Conservation (phyloP, 2,113 vertebrate species). For the Pterocles burchelli region DNA sequence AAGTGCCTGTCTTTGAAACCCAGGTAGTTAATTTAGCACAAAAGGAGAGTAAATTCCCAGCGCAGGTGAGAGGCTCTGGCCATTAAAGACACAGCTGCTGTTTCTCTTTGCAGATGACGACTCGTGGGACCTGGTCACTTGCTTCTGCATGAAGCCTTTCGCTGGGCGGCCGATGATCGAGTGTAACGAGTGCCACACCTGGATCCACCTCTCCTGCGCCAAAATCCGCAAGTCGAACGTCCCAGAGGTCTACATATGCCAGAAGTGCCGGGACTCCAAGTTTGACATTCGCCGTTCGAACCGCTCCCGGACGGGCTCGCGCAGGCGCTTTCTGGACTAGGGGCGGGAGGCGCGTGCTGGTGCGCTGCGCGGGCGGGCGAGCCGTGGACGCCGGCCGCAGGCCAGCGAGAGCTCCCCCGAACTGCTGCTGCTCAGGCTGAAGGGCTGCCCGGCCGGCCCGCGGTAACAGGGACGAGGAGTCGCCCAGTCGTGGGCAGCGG, state of each 20-base stretch:
- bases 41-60: neutral
- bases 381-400: neutral
- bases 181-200: slow-evolving; percentile 94
- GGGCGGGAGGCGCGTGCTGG: neutral
- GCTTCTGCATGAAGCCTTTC: slow-evolving; percentile 98
- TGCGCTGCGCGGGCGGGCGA: neutral
- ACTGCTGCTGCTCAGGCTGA: slow-evolving; percentile 70
- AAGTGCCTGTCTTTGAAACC: neutral
- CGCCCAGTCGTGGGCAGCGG: neutral
- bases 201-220: slow-evolving; percentile 97
- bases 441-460: slow-evolving; percentile 17
- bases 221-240: slow-evolving; percentile 98
- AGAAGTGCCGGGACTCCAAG: slow-evolving; percentile 92
- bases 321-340: slow-evolving; percentile 92
- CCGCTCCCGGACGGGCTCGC: slow-evolving; percentile 89
- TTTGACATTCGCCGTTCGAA: slow-evolving; percentile 93
- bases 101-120: slow-evolving; percentile 85
- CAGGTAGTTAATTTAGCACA: rapidly evolving
- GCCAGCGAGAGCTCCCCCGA: slow-evolving; percentile 29
- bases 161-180: slow-evolving; percentile 98
- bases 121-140: slow-evolving; percentile 97
- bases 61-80: rapidly evolving
- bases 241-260: slow-evolving; percentile 94
- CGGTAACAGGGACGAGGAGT: neutral
- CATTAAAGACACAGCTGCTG: rapidly evolving